phyloP scores from a whole-genome alignment of 2,888 invertebrate species.

The Argyresthia albistria region DNA sequence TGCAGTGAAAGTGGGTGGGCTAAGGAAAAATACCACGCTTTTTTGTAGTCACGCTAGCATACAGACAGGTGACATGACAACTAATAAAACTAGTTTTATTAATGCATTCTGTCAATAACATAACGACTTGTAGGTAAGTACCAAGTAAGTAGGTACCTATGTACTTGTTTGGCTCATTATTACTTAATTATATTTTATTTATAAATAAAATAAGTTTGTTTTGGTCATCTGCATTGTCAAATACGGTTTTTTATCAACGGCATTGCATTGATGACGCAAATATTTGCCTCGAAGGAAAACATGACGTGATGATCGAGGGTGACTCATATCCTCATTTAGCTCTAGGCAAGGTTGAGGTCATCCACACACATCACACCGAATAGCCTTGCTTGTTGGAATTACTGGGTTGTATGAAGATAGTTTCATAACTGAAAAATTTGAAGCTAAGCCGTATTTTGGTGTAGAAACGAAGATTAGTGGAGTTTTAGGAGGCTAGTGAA shows the following conservation, averaged over 20 bases:
- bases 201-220: neutral
- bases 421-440: no score
- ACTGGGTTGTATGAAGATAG: neutral
- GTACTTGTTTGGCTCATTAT: neutral
- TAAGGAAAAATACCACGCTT: slow-evolving; percentile 9
- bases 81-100: no score
- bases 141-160: neutral
- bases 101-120: no score
- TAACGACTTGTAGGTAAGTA: no score
- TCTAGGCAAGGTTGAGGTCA: slow-evolving; percentile 15
- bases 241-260: no score
- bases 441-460: no score
- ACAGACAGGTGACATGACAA: no score
- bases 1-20: slow-evolving; percentile 13
- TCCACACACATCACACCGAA: no score
- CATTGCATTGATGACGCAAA: slow-evolving; percentile 9
- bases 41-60: neutral
- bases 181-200: neutral
- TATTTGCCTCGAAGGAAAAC: slow-evolving; percentile 12
- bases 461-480: no score
- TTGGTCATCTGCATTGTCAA: neutral
- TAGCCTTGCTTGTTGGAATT: no score
- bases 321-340: slow-evolving; percentile 18
- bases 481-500: no score
- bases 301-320: slow-evolving; percentile 4